Evolutionary conservation across 2,797 vertebrate species (phyloP), one percentile per base, ranked within the genome.

Genomic region (Knipowitschia caucasica): DNA sequence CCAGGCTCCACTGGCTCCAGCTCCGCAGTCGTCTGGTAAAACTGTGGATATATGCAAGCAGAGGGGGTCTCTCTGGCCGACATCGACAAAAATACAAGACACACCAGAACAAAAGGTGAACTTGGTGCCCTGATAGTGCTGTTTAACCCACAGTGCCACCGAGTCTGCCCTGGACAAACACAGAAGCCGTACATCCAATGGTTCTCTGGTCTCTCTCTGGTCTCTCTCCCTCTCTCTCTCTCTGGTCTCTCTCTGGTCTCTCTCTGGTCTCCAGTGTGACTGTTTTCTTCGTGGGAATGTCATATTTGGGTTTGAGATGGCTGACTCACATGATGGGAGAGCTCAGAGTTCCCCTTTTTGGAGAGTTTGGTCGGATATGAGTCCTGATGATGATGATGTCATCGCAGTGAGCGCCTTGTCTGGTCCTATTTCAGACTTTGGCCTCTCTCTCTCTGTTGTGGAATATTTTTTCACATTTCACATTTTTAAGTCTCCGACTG

Each of bases 301-400:
- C 0, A 9, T 6, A 2, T 60, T 56, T 47, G 60, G 44, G 69
- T 63, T 67, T 42, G 50, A 33, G 34, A 49, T 66, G 77, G n/a
- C 74, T 74, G n/a, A 70, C 50, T 82, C 80, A 78, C 75, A 77
- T 73, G 67, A 64, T 77, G 75, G 75, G 77, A 71, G 23, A 21
- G 43, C 44, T 33, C 25, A 4, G 14, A 35, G 11, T 62, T 73
- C 79, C 73, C 74, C 73, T 67, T 44, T 67, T 61, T 43, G 12
- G 40, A 24, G 59, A 23, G 34, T 52, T 3, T 5, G 0, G 17
- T 75, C 61, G 50, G 2, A 12, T 8, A 7, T 15, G 0, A 51
- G 20, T 66, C 34, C 42, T 51, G 39, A 51, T 2, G 5, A 9
- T 26, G 36, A 43, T 44, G 52, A 27, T 23, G n/a, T n/a, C n/a